Evolutionary conservation across 2,797 vertebrate species (phyloP), one percentile per base, ranked within the genome.

Genomic region (Phoeniculus purpureus): DNA sequence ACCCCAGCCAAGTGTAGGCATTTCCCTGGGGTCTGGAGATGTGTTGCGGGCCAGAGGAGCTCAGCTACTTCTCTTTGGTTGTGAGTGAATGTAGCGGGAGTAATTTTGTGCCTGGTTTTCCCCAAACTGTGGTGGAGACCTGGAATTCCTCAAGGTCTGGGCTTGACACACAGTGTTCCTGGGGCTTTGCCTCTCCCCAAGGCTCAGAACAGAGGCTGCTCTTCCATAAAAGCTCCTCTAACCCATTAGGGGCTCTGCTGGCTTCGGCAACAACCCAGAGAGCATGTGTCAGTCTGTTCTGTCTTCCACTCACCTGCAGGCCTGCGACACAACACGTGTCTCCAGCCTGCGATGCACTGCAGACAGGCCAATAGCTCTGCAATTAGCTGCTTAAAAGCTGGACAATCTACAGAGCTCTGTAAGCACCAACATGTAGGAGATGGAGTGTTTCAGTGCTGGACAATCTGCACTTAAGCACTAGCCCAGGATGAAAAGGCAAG

Each of bases 321-420:
- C 55, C 74, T 62, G 32, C 59, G 52, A 58, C 43, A 80, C 75
- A 87, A 80, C 40, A 23, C 21, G 51, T 34, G 64, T 76, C 60
- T 67, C 3, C 9, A 76, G 70, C 74, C 78, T 55, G 26, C 4
- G 4, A 31, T 31, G 48, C 7, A 1, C 82, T 55, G 56, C 37
- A 74, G 91, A 71, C 31, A 3, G 34, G 59, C 55, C 87, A 61
- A 34, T 12, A 71, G 59, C 70, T 56, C 65, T 62, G 66, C 55
- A 73, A 77, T 85, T 85, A 81, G 37, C 85, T 85, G 74, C 48
- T 71, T 66, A 87, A 75, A 65, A 66, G 52, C 74, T 87, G 87
- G 74, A 56, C 64, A 61, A 48, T 61, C 64, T 71, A 7, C 87
- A 75, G 70, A 61, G 23, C 52, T 75, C 74, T 90, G 74, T 17